Base-by-base conservation (phyloP, 1,140 invertebrate species). In the Chymomyza costata region DNA sequence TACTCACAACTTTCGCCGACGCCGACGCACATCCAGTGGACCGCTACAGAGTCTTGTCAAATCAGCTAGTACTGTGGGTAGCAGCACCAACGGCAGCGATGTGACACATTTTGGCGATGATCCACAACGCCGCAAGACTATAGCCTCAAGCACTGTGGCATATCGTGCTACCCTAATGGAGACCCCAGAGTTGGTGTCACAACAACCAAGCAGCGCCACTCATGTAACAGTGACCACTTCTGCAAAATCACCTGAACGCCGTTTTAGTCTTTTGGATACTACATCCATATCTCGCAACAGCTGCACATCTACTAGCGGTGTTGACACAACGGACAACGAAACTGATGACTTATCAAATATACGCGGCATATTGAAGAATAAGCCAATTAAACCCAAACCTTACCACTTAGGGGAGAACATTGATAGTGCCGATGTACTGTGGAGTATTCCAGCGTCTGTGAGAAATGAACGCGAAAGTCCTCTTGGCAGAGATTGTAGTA, bases 1-100 rank as follows among this genome's bases (percentile, higher is more conserved):
- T 5, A 92, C 91, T 1, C 92, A 93, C 78, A 90, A 92, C 78
- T 94, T 93, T 80, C 87, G 93, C 50, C 88, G 91, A 68, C 86
- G 90, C 52, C 87, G 90, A 47, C 88, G 89, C 82, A 87, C 82
- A 10, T 86, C 87, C 65, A 85, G 84, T 17, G 65, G 68, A 19
- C 68, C 71, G 15, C 41, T 85, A 11, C 82, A 84, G 32, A 82
- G 64, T 57, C 60, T 84, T 35, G 82, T 84, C 0, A 84, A 82
- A 32, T 64, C 82, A 6, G 76, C 68, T 34, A 80, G 73, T 38
- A 56, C 57, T 15, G 34, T 17, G 2, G 28, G 32, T 41, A 38
- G 11, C 21, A 53, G 6, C 16, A 54, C n/a, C 37, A 62, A 13
- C 15, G 45, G 13, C 28, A 49, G 31, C 14, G 67, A 68, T 39